These are phyloP conservation scores for Panthera leo DNA, from an alignment of 2,113 vertebrate genomes.

Conservation along the genomic window DNA sequence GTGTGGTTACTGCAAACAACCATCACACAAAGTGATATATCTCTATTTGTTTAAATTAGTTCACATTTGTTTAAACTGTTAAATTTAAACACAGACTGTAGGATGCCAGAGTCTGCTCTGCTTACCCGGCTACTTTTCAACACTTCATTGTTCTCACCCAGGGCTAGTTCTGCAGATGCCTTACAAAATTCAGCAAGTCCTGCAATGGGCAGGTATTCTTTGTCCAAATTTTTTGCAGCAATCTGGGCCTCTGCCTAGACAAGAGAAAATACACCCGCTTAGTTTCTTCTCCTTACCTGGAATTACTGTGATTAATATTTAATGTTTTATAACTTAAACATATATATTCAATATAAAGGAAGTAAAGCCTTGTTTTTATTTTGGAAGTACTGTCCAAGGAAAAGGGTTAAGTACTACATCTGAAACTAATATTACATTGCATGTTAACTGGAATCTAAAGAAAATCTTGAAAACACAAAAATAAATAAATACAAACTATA, in stretches of 20 bases:
- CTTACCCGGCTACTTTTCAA: conserved; percentile 94
- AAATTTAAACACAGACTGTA: background rate
- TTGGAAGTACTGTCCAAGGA: background rate
- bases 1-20: background rate
- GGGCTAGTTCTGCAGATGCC: conserved; percentile 90
- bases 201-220: conserved; percentile 93
- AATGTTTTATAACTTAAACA: background rate
- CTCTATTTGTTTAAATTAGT: background rate
- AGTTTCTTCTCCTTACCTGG: background rate
- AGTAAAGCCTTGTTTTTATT: background rate
- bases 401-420: background rate
- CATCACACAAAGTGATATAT: background rate
- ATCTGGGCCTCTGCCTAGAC: conserved; percentile 92
- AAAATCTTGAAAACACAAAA: background rate
- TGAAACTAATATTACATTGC: background rate
- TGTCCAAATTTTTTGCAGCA: conserved; percentile 93
- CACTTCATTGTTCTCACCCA: conserved; percentile 91
- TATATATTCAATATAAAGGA: background rate
- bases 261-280: conserved; percentile 26
- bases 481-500: background rate
- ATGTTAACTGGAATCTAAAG: background rate
- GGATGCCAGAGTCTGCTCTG: background rate
- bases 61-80: background rate
- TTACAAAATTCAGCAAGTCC: conserved; percentile 92
- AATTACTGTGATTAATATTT: background rate